Conservation (phyloP, 1,140 invertebrate genomes). For the Meloidogyne chitwoodi region DNA sequence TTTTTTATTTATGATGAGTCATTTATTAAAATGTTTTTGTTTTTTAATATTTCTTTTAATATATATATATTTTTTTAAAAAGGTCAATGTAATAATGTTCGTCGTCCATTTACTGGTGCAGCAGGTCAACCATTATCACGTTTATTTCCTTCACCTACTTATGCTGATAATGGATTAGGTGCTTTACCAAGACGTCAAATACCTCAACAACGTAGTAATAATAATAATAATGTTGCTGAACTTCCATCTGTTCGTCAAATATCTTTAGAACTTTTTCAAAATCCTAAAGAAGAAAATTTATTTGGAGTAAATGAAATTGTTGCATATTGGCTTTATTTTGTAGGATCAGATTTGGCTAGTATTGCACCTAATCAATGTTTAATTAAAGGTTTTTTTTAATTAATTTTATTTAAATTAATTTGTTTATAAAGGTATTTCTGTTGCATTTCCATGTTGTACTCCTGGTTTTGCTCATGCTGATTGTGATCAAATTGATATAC, state of each 20-base stretch:
- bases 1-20: too few relatives aligned
- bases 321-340: constrained; percentile 44
- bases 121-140: neutral
- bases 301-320: constrained; percentile 36
- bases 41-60: too few relatives aligned
- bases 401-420: neutral
- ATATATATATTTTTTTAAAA: too few relatives aligned
- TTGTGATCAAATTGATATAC: constrained; percentile 51
- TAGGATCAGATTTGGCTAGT: constrained; percentile 42
- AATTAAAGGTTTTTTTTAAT: constrained; percentile 29
- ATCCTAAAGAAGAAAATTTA: constrained; percentile 25
- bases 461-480: constrained; percentile 53
- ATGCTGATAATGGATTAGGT: neutral
- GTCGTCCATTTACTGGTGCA: constrained; percentile 1
- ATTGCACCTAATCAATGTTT: constrained; percentile 39
- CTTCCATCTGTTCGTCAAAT: constrained; percentile 37
- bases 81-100: neutral
- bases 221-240: constrained; percentile 15
- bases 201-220: neutral
- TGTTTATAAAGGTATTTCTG: constrained; percentile 11
- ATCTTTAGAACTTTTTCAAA: constrained; percentile 40
- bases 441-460: constrained; percentile 47
- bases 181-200: neutral
- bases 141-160: neutral
- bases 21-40: too few relatives aligned